These are phyloP conservation scores for Tetranychus urticae DNA, from an alignment of 1,140 invertebrate species.

Conservation along the genomic window DNA sequence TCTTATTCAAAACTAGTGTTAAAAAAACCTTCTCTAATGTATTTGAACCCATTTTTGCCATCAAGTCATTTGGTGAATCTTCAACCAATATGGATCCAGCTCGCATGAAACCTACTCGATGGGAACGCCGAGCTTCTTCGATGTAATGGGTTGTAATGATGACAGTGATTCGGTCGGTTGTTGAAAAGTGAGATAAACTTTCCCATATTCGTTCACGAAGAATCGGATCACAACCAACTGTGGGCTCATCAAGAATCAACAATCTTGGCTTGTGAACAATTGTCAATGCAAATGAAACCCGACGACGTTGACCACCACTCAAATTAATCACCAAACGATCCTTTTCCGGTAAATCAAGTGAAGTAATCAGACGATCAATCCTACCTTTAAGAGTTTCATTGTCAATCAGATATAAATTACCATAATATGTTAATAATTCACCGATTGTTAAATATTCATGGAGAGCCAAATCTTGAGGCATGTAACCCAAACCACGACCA, in stretches of 20 bases:
- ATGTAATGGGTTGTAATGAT: slow-evolving; percentile 25
- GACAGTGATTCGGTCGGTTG: slow-evolving; percentile 28
- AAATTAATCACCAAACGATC: slow-evolving; percentile 13
- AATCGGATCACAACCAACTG: slow-evolving; percentile 69
- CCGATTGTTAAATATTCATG: slow-evolving; percentile 79
- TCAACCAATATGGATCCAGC: slow-evolving; percentile 37
- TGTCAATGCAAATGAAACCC: slow-evolving; percentile 73
- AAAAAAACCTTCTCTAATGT: slow-evolving; percentile 81
- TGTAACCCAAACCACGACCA: slow-evolving; percentile 12
- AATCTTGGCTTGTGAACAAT: slow-evolving; percentile 76
- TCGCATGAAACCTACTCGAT: slow-evolving; percentile 26
- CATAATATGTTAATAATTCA: slow-evolving; percentile 86
- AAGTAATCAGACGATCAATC: slow-evolving; percentile 61
- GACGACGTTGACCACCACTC: slow-evolving; percentile 71
- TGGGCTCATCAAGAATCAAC: slow-evolving; percentile 87
- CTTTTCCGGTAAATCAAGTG: slow-evolving; percentile 53
- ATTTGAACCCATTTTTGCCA: slow-evolving; percentile 52
- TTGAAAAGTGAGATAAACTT: slow-evolving; percentile 55
- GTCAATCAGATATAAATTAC: slow-evolving; percentile 70
- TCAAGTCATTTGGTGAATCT: slow-evolving; percentile 56
- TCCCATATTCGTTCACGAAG: slow-evolving; percentile 42
- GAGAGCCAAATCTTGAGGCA: slow-evolving; percentile 43
- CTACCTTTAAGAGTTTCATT: slow-evolving; percentile 25
- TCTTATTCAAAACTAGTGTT: slow-evolving; percentile 40
- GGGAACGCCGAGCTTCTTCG: slow-evolving; percentile 21